Percentiles rank a stretch among this genome's conserved stretches.
phyloP scores from a whole-genome alignment of 2,797 vertebrate species.

The Macrochelys suwanniensis region DNA sequence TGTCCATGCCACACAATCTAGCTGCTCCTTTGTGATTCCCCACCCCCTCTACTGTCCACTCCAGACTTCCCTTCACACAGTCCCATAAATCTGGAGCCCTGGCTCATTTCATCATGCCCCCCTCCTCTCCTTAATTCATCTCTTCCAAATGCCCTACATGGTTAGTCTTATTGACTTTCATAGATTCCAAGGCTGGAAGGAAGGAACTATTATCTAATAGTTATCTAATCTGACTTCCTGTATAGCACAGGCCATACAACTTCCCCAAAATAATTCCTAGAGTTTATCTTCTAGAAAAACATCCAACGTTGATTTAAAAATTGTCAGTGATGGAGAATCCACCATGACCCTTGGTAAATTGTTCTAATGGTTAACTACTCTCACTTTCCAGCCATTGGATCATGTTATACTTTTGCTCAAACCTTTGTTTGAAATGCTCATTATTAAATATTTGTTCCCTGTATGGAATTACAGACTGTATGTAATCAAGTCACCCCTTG shows the following conservation, averaged over 20 bases:
- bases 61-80: not conserved
- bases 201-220: not conserved
- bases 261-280: not conserved
- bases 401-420: not conserved
- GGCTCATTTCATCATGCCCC: rapidly evolving
- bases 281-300: not conserved
- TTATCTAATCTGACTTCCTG: not conserved
- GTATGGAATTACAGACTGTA: too few relatives aligned
- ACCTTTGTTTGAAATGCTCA: too few relatives aligned
- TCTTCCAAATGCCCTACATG: not conserved
- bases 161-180: not conserved
- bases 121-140: rapidly evolving
- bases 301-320: not conserved
- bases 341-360: not conserved
- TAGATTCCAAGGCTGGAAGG: not conserved
- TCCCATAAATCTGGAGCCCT: not conserved
- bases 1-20: rapidly evolving
- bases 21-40: not conserved
- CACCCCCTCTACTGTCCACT: rapidly evolving
- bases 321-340: not conserved
- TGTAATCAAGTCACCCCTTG: too few relatives aligned
- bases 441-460: too few relatives aligned
- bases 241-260: not conserved
- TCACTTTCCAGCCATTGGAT: not conserved
- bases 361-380: not conserved